Conservation (phyloP, 30 jellyfish, hydroid and myxozoan species). For the Aurelia sp. region DNA sequence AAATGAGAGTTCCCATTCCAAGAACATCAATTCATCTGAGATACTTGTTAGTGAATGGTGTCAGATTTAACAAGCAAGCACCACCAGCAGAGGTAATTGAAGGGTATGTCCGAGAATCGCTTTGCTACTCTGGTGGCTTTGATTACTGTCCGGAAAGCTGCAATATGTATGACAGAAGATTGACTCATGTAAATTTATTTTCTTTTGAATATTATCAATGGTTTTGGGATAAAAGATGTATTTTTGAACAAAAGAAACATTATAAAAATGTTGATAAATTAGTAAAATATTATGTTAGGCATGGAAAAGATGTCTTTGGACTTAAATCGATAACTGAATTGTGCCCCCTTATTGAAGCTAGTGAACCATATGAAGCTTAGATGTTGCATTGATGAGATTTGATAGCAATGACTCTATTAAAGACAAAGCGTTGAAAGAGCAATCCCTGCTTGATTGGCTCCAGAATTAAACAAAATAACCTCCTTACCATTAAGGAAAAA, state of each 20-base stretch:
- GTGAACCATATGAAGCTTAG: constrained; percentile 18
- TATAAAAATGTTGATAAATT: constrained; percentile 1
- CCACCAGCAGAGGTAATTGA: constrained; percentile 54
- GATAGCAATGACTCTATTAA: too few relatives aligned
- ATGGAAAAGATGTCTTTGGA: constrained; percentile 21
- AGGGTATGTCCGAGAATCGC: constrained; percentile 59
- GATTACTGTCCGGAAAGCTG: constrained; percentile 64
- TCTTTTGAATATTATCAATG: constrained; percentile 55
- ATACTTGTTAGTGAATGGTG: constrained; percentile 29
- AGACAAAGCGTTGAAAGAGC: too few relatives aligned
- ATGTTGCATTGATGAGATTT: too few relatives aligned
- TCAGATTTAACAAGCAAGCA: constrained; percentile 28
- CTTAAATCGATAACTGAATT: background rate
- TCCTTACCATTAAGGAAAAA: too few relatives aligned
- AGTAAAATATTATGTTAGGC: constrained; percentile 12
- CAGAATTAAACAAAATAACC: too few relatives aligned
- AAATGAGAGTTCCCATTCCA: constrained; percentile 37
- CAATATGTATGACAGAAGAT: constrained; percentile 27
- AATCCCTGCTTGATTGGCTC: too few relatives aligned
- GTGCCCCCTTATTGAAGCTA: constrained; percentile 45
- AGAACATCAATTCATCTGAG: constrained; percentile 58
- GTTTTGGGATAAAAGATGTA: constrained; percentile 72
- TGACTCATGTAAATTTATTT: constrained; percentile 41
- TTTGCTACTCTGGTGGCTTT: constrained; percentile 71
- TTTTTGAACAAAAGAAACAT: constrained; percentile 40